A percentile compares a stretch with the other conserved stretches of the same genome.
These are phyloP conservation scores for Mustelus asterias DNA, from an alignment of 2,113 vertebrate species.

Conservation along the genomic window DNA sequence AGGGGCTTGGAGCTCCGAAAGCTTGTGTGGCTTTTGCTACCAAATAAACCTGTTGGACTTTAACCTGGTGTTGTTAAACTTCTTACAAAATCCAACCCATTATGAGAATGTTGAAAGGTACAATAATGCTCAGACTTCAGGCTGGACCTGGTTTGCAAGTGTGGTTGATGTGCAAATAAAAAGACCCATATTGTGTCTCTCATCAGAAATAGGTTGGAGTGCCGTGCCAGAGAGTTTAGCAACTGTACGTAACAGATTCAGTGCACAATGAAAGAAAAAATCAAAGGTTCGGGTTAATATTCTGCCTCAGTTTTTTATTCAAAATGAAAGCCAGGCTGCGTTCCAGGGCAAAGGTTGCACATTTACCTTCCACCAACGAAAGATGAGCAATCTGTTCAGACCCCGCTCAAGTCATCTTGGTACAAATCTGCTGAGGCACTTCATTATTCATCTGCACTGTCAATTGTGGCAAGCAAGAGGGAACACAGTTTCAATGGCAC, in stretches of 20 bases:
- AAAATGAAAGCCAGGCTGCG: background rate
- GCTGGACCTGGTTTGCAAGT: background rate
- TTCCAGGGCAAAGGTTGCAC: background rate
- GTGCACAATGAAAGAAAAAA: too few relatives aligned
- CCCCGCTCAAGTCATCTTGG: background rate
- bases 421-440: background rate
- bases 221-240: background rate
- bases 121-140: background rate
- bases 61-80: too few relatives aligned
- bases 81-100: too few relatives aligned
- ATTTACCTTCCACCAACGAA: background rate
- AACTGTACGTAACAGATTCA: background rate
- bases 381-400: background rate
- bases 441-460: background rate
- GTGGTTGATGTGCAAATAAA: background rate
- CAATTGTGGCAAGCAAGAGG: background rate
- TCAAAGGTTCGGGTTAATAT: background rate
- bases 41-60: too few relatives aligned
- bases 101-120: background rate
- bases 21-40: too few relatives aligned
- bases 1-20: too few relatives aligned
- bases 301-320: background rate
- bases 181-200: background rate
- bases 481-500: background rate
- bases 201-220: background rate